Conservation (phyloP, 1,140 invertebrate genomes). For the Drosophila kikkawai region DNA sequence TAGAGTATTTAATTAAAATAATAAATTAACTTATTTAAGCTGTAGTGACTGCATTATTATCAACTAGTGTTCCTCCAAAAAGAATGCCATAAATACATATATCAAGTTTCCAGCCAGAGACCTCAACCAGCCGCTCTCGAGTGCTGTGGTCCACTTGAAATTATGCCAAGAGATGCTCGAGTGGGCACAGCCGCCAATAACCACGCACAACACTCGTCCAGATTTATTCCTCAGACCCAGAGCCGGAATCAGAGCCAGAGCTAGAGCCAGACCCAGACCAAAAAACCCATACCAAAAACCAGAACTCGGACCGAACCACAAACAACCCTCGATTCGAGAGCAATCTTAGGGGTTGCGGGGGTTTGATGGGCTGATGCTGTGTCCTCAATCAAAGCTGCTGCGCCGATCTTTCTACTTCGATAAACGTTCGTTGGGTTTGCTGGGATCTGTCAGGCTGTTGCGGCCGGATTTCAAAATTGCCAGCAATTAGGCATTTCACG, state of each 20-base stretch:
- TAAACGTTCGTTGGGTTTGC: constrained; percentile 40
- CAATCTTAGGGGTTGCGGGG: constrained; percentile 57
- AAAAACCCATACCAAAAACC: constrained; percentile 2
- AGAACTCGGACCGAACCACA: constrained; percentile 47
- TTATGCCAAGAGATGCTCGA: constrained; percentile 53
- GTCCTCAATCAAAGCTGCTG: constrained; percentile 68
- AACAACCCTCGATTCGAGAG: constrained; percentile 71
- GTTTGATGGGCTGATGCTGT: constrained; percentile 16
- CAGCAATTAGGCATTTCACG: constrained; percentile 68
- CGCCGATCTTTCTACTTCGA: constrained; percentile 71
- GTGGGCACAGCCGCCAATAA: constrained; percentile 52
- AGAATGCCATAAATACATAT: constrained; percentile 11
- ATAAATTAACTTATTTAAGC: too few relatives aligned
- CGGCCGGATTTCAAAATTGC: constrained; percentile 63
- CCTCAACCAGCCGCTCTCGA: constrained; percentile 29
- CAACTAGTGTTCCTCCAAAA: background rate
- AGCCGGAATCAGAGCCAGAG: background rate
- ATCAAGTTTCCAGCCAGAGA: constrained; percentile 43
- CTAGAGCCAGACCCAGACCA: background rate
- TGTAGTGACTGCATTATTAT: background rate
- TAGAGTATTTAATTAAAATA: background rate
- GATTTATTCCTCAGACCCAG: constrained; percentile 13
- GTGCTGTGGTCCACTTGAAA: constrained; percentile 51
- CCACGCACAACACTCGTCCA: constrained; percentile 48
- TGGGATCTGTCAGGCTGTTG: constrained; percentile 38